A percentile compares a stretch with the other conserved stretches of the same genome.
phyloP scores from a whole-genome alignment of 2,113 vertebrate genomes.

The Uria lomvia region DNA sequence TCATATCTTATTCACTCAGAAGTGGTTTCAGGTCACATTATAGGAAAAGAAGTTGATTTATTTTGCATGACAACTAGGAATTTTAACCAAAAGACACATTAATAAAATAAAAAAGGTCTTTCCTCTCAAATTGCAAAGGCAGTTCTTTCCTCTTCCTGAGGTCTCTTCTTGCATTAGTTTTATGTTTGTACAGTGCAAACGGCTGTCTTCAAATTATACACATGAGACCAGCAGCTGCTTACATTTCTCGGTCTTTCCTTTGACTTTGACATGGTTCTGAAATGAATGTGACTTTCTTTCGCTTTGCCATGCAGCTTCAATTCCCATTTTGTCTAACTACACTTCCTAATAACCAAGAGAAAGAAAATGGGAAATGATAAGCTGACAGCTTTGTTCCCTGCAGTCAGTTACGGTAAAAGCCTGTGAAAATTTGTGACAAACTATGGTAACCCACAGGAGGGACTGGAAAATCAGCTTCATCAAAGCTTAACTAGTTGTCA shows the following conservation, averaged over 20 bases:
- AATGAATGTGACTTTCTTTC: slow-evolving; percentile 34
- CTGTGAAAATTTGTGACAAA: slow-evolving; percentile 3
- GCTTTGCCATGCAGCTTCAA: neutral
- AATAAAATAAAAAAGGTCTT: slow-evolving; percentile 57
- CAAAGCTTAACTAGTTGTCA: neutral
- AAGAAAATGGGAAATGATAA: neutral
- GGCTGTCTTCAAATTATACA: neutral
- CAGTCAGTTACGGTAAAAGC: neutral
- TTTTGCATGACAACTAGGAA: slow-evolving; percentile 83
- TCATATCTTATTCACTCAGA: slow-evolving; percentile 77
- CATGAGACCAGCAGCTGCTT: slow-evolving; percentile 32
- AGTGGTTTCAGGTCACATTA: slow-evolving; percentile 70
- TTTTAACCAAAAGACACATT: slow-evolving; percentile 78
- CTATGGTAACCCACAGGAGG: neutral
- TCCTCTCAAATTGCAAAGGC: neutral
- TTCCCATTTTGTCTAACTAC: slow-evolving; percentile 39
- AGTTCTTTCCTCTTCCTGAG: neutral
- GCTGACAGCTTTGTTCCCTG: slow-evolving; percentile 21
- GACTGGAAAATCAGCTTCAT: neutral
- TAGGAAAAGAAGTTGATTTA: slow-evolving; percentile 76
- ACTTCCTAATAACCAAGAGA: neutral
- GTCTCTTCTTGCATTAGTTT: neutral
- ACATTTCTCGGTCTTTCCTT: slow-evolving; percentile 1
- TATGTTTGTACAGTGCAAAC: slow-evolving; percentile 20
- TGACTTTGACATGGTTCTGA: slow-evolving; percentile 27